Evolutionary conservation across 2,113 vertebrate species (phyloP).

Genomic region (Puntigrus tetrazona): DNA sequence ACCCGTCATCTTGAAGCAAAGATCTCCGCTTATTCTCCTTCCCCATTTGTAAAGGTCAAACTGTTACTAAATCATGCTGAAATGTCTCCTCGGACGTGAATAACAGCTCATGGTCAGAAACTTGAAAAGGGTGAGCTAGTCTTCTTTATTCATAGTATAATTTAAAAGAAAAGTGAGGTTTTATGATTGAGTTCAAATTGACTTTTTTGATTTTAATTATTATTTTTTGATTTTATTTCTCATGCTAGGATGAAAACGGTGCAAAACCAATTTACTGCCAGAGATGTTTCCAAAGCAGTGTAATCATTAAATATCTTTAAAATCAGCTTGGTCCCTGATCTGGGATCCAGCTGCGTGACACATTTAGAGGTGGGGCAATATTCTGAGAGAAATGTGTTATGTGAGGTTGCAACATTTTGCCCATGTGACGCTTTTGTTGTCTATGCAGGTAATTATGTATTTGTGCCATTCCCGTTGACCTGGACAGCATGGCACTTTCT

Average conservation of each 20-base stretch:
- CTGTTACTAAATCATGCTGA: background rate
- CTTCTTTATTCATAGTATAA: background rate
- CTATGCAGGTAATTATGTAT: background rate
- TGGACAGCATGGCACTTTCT: background rate
- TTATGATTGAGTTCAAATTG: background rate
- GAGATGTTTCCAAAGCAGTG: background rate
- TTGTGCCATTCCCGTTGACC: background rate
- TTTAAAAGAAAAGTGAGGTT: background rate
- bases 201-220: no score
- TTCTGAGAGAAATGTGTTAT: background rate
- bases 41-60: slow-evolving; percentile 13
- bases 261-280: background rate
- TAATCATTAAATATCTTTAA: background rate
- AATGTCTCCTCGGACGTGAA: background rate
- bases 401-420: background rate
- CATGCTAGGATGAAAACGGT: background rate
- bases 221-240: background rate
- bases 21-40: background rate
- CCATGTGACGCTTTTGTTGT: background rate
- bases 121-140: background rate
- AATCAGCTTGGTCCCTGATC: no score
- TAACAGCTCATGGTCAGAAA: background rate
- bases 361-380: background rate
- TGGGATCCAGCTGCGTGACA: background rate
- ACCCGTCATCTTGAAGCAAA: background rate